Base-by-base conservation (phyloP, 2,113 vertebrate species). In the Pitta sordida region DNA sequence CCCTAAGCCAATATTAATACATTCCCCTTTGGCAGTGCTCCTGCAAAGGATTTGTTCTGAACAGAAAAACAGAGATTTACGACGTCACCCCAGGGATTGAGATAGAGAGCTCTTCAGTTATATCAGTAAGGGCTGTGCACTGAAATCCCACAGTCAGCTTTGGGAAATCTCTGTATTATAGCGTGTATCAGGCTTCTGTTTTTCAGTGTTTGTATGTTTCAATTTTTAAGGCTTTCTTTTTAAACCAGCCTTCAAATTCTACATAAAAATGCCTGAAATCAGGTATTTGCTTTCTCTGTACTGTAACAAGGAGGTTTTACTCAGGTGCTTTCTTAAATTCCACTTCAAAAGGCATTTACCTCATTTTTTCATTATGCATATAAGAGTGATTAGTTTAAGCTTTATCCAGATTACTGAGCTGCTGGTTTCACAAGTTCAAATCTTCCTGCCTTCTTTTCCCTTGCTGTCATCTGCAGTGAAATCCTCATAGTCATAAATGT, bases 381-480 rank as follows among this genome's bases (percentile, higher is more conserved):
- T 44, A 88, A 67, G 48, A 83, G 68, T 78, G 92, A 90, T 91
- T 91, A 90, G 51, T 92, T 88, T 90, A 93, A 93, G 88, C 92
- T 88, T 93, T 80, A 94, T 91, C 93, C 92, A 93, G 93, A 93
- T 95, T 94, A 93, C 64, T 29, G 68, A 91, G 48, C 73, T 90
- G 68, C 68, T 90, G 83, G 71, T 83, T 95, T 91, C 83, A 67
- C 63, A 51, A 86, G 30, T 80, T 90, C 83, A 74, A 55, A 15
- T 86, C 69, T 56, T 94, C 51, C 86, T 93, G 46, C 83, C 60
- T 90, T 70, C 90, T 91, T 85, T 83, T 69, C 55, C 79, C 24
- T 56, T 82, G 39, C 83, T 83, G 80, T 75, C 92, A 74, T 83
- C 59, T 67, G 63, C 76, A 77, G 48, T 32, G 41, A 91, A 90